Evolutionary conservation across 2,113 vertebrate species (phyloP).

Genomic region (Centrocercus urophasianus): DNA sequence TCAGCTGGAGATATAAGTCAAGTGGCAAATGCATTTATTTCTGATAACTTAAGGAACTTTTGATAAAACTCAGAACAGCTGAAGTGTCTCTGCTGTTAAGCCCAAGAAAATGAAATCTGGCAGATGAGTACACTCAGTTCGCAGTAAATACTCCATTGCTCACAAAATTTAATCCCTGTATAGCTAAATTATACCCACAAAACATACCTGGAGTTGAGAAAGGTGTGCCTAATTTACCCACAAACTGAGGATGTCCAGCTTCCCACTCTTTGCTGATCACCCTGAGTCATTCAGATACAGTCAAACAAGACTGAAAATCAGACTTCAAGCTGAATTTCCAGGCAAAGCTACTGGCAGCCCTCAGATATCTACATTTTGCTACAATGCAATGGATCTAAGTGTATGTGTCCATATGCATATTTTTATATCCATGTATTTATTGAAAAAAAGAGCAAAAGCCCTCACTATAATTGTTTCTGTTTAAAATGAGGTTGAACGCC

Average conservation of each 20-base stretch:
- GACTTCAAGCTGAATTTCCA: background rate
- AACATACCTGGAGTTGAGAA: background rate
- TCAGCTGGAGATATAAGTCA: slow-evolving; percentile 5
- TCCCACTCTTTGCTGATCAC: background rate
- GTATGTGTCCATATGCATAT: rapidly evolving
- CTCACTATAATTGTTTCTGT: rapidly evolving
- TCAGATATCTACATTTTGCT: background rate
- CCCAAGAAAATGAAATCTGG: slow-evolving; percentile 46
- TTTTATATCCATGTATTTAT: no score
- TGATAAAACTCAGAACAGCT: slow-evolving; percentile 35
- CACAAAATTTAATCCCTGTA: background rate
- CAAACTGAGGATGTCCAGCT: background rate
- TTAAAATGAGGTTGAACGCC: background rate
- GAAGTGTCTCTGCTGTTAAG: slow-evolving; percentile 17
- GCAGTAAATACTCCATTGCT: background rate
- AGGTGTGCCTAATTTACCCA: background rate
- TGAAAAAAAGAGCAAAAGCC: background rate
- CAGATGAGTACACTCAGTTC: background rate
- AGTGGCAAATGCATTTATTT: slow-evolving; percentile 13
- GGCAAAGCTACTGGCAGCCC: background rate
- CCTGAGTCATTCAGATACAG: background rate
- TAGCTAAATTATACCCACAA: background rate
- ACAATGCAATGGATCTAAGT: rapidly evolving
- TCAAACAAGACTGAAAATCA: background rate
- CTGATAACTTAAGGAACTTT: slow-evolving; percentile 28